phyloP scores from a whole-genome alignment of 2,888 invertebrate species.

The Parelbella ahira region DNA sequence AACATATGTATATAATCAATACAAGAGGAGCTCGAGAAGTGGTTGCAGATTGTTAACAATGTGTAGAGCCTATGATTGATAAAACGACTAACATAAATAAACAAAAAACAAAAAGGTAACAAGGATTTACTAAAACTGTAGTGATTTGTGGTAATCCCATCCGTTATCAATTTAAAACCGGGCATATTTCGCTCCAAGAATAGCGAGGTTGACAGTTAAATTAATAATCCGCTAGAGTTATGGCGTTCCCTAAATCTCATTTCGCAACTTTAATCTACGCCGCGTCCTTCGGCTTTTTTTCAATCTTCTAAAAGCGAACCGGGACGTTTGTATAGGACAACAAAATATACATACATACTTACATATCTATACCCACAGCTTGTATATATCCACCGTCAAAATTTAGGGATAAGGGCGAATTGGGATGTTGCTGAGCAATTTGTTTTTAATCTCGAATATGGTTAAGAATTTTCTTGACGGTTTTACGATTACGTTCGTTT shows the following conservation, averaged over 20 bases:
- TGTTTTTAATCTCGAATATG: not conserved
- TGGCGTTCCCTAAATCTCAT: constrained; percentile 13
- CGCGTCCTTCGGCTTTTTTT: constrained; percentile 15
- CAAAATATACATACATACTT: constrained; percentile 10
- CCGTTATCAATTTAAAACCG: not conserved
- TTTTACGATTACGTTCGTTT: too few species aligned
- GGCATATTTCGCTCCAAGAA: constrained; percentile 10
- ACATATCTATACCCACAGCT: too few species aligned
- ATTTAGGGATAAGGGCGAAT: not conserved
- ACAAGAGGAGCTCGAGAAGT: too few species aligned
- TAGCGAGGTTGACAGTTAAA: constrained; percentile 13
- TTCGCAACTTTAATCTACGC: constrained; percentile 17
- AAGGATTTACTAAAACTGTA: too few species aligned
- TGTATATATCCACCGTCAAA: too few species aligned
- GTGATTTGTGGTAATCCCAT: not conserved
- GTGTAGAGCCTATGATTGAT: too few species aligned
- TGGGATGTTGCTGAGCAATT: constrained; percentile 1
- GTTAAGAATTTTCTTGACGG: too few species aligned
- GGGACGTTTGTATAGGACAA: constrained; percentile 18
- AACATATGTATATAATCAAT: too few species aligned
- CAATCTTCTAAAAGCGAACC: constrained; percentile 10
- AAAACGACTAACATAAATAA: too few species aligned
- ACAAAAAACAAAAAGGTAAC: too few species aligned
- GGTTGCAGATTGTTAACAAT: too few species aligned
- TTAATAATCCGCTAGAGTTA: constrained; percentile 15